Base-by-base conservation (phyloP, 2,888 invertebrate species). In the Dryomyza anilis region DNA sequence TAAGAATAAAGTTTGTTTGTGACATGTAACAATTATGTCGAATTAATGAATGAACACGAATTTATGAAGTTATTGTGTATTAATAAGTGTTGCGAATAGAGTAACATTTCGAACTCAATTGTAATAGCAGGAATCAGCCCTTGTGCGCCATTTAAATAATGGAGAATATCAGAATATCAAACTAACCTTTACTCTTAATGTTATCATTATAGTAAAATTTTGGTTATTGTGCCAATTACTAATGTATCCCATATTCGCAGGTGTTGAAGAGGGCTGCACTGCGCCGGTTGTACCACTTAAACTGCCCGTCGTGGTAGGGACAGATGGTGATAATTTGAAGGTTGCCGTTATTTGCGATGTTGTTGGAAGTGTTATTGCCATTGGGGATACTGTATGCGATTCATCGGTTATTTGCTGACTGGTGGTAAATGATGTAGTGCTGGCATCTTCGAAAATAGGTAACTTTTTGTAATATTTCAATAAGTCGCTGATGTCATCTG, bases 401-500 rank as follows among this genome's bases (percentile, higher is more conserved):
- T 55, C 46, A 27, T 16, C 43, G 21, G 60, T 16, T 23, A 19
- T 12, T 6, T 27, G 60, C 50, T 56, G 67, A 62, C 30, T 14
- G 16, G 36, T n/a, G 10, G 52, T 39, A 4, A n/a, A 29, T 12
- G 60, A 48, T 23, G 39, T 23, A 25, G 68, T 63, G 60, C 55
- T 63, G 48, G 66, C 58, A 33, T 82, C 82, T 58, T 82, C 82
- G 50, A 68, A 66, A 19, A 69, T 60, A n/a, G 76, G 76, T 67
- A 78, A 71, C 68, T 78, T 82, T 71, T 81, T 83, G 65, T 81
- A 82, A 73, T 82, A 83, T 71, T 83, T 83, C 52, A 83, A 74
- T 69, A 83, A 75, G 72, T 83, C 82, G 70, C 77, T 82, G 66
- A 82, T 82, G 63, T 83, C 83, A 73, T 83, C 82, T 83, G 73